phyloP scores from a whole-genome alignment of 2,888 invertebrate genomes.

The Watsonalla cultraria region DNA sequence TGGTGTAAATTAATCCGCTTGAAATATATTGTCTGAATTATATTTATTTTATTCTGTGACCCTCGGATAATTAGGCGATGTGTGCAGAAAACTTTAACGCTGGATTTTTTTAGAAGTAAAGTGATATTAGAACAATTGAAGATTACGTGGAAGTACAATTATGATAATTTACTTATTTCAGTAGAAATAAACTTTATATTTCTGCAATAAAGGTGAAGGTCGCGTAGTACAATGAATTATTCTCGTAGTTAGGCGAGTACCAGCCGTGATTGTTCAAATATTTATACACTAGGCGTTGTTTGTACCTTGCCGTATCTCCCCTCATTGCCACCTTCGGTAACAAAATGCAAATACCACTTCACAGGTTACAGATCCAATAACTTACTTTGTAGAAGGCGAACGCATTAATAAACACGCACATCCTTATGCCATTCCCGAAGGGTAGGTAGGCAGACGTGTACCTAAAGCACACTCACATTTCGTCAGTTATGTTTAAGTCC shows the following conservation, averaged over 20 bases:
- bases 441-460: too few species aligned
- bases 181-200: slow-evolving; percentile 5
- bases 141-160: too few species aligned
- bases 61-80: too few species aligned
- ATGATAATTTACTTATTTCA: neutral
- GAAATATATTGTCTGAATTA: too few species aligned
- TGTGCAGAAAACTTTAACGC: too few species aligned
- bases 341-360: neutral
- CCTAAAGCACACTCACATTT: too few species aligned
- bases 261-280: slow-evolving; percentile 31
- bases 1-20: too few species aligned
- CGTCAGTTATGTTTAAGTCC: too few species aligned
- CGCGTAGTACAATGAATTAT: slow-evolving; percentile 31
- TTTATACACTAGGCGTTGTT: slow-evolving; percentile 23
- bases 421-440: too few species aligned
- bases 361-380: neutral
- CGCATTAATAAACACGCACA: too few species aligned
- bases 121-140: neutral
- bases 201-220: slow-evolving; percentile 20
- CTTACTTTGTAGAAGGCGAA: too few species aligned
- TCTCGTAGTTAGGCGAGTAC: slow-evolving; percentile 26
- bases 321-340: neutral
- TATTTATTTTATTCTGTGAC: too few species aligned
- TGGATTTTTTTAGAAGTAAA: neutral
- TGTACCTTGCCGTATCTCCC: slow-evolving; percentile 16